A percentile compares a stretch with the other conserved stretches of the same genome.
phyloP scores from a whole-genome alignment of 2,113 vertebrate species.

The Montifringilla adamsi region DNA sequence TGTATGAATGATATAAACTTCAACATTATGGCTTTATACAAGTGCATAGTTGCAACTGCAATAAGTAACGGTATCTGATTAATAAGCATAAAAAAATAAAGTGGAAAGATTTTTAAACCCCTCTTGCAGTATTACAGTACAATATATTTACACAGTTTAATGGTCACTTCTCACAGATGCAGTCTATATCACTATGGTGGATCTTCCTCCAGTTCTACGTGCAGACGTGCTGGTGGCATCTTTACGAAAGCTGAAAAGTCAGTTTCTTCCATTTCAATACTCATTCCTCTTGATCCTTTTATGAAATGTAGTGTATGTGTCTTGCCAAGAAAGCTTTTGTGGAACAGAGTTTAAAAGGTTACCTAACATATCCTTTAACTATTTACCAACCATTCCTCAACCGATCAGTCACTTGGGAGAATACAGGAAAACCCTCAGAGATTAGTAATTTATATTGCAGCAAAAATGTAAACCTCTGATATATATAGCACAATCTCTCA shows the following conservation, averaged over 20 bases:
- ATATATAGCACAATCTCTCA: slow-evolving; percentile 73
- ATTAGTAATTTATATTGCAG: slow-evolving; percentile 76
- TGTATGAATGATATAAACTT: slow-evolving; percentile 54
- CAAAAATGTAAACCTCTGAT: slow-evolving; percentile 73
- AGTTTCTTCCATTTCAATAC: slow-evolving; percentile 34
- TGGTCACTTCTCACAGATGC: slow-evolving; percentile 71
- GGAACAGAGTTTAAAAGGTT: slow-evolving; percentile 35
- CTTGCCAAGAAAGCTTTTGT: slow-evolving; percentile 50
- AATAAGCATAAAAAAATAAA: slow-evolving; percentile 79
- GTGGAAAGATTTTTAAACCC: slow-evolving; percentile 73
- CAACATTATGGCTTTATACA: slow-evolving; percentile 76
- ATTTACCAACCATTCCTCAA: slow-evolving; percentile 43
- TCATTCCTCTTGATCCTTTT: slow-evolving; percentile 35
- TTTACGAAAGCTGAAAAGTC: slow-evolving; percentile 28
- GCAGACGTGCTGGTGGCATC: slow-evolving; percentile 68
- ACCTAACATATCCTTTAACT: slow-evolving; percentile 24
- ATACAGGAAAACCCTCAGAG: slow-evolving; percentile 62
- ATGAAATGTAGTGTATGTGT: slow-evolving; percentile 74
- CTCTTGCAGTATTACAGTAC: slow-evolving; percentile 78
- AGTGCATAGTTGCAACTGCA: slow-evolving; percentile 78
- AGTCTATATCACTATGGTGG: slow-evolving; percentile 60
- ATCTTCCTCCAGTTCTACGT: slow-evolving; percentile 49
- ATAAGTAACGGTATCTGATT: slow-evolving; percentile 71
- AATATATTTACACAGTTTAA: slow-evolving; percentile 74
- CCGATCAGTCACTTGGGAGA: slow-evolving; percentile 42